Percentiles rank a stretch among this genome's conserved stretches.
These are phyloP conservation scores for Mandrillus leucophaeus DNA, from an alignment of 2,113 vertebrate genomes.

Conservation along the genomic window DNA sequence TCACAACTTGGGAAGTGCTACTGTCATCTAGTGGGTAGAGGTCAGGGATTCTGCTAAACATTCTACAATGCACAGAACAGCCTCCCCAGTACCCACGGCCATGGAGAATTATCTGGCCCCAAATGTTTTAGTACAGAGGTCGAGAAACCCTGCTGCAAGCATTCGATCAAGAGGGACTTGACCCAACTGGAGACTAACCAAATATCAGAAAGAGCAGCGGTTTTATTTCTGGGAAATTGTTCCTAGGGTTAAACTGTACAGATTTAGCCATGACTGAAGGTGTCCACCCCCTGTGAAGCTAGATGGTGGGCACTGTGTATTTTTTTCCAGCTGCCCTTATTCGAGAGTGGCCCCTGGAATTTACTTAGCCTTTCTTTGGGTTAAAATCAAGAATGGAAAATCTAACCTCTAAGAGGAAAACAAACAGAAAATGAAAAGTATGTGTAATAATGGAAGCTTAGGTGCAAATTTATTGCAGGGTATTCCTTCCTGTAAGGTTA, in stretches of 20 bases:
- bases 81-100: background rate
- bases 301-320: background rate
- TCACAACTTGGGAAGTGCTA: background rate
- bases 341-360: constrained; percentile 27
- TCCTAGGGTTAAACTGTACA: background rate
- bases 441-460: constrained; percentile 33
- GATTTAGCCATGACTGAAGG: background rate
- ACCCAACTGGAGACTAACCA: background rate
- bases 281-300: background rate
- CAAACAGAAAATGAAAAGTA: constrained; percentile 39
- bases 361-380: constrained; percentile 36
- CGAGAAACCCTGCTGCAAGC: background rate
- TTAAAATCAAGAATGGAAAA: constrained; percentile 64
- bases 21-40: background rate
- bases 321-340: constrained; percentile 3
- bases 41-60: background rate
- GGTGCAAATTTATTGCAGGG: background rate
- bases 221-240: background rate
- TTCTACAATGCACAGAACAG: background rate
- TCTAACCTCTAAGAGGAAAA: constrained; percentile 60
- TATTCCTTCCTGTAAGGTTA: background rate
- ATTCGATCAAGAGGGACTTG: background rate
- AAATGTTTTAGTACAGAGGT: background rate
- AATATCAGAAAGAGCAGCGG: background rate
- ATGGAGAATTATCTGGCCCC: background rate